Percentiles rank a stretch among this genome's conserved stretches.
phyloP scores from a whole-genome alignment of 2,888 invertebrate genomes.

The Spicauda simplicius region DNA sequence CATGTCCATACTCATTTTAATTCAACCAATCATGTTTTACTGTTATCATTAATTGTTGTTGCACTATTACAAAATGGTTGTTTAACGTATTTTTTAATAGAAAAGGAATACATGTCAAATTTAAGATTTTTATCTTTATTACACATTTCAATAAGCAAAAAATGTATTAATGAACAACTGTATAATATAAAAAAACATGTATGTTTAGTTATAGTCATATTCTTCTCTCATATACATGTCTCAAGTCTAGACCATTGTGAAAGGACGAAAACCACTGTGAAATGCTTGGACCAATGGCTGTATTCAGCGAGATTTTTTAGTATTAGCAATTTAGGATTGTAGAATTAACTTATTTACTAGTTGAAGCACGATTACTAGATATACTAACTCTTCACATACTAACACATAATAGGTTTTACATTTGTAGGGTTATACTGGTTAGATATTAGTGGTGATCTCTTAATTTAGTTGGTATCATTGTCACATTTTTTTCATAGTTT shows the following conservation, averaged over 20 bases:
- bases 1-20: too few species aligned
- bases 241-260: too few species aligned
- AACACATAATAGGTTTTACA: slow-evolving; percentile 45
- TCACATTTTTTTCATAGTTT: background rate
- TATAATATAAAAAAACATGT: too few species aligned
- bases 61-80: too few species aligned
- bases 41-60: too few species aligned
- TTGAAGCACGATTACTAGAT: slow-evolving; percentile 28
- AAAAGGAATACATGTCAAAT: too few species aligned
- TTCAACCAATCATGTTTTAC: too few species aligned
- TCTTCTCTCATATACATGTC: background rate
- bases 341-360: slow-evolving; percentile 10
- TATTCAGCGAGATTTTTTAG: slow-evolving; percentile 21
- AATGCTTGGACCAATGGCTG: slow-evolving; percentile 79
- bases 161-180: too few species aligned
- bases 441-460: background rate
- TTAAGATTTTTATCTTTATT: too few species aligned
- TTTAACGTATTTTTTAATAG: too few species aligned
- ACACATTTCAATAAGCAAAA: too few species aligned
- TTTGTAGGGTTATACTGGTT: slow-evolving; percentile 3
- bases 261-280: slow-evolving; percentile 43
- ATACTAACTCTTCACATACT: slow-evolving; percentile 49
- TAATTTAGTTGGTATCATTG: background rate
- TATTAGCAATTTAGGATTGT: slow-evolving; percentile 16
- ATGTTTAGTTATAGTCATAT: too few species aligned